Conservation (phyloP, 92 coral and sea anemone species). For the Epizoanthus illoricatus region DNA sequence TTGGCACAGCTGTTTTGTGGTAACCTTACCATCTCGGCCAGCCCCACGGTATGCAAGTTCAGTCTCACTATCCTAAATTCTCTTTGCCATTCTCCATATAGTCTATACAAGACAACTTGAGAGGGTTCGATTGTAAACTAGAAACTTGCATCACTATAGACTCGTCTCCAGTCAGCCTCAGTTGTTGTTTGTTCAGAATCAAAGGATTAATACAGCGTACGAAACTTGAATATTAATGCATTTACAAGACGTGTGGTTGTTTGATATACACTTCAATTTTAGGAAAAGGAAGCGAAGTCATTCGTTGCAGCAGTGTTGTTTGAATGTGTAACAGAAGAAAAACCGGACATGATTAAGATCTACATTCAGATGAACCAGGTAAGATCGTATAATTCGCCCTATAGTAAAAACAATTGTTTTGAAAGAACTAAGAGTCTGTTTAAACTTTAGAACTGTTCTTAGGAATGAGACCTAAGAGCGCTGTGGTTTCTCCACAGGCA, state of each 20-base stretch:
- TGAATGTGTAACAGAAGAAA: slow-evolving; percentile 92
- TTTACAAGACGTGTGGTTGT: not conserved
- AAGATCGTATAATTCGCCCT: not conserved
- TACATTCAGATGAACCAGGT: slow-evolving; percentile 82
- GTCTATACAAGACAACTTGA: not conserved
- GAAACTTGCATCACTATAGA: no score
- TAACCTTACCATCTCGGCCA: slow-evolving; percentile 46
- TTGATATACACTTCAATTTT: not conserved
- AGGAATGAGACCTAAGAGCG: no score
- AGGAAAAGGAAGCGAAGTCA: slow-evolving; percentile 73
- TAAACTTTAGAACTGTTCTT: no score
- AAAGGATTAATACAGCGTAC: no score
- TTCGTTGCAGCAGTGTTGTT: slow-evolving; percentile 82
- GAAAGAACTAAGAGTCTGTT: no score
- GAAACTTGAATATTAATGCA: no score
- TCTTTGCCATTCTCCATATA: not conserved
- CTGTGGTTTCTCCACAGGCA: slow-evolving; percentile 47
- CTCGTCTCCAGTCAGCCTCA: no score
- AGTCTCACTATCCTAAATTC: not conserved
- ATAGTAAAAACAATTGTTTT: not conserved
- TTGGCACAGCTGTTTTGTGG: slow-evolving; percentile 83
- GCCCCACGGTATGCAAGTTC: slow-evolving; percentile 42
- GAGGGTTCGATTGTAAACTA: no score
- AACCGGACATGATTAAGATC: slow-evolving; percentile 75
- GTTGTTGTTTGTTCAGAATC: no score